Base-by-base conservation (phyloP, 2,113 vertebrate species). In the Electrona antarctica region DNA sequence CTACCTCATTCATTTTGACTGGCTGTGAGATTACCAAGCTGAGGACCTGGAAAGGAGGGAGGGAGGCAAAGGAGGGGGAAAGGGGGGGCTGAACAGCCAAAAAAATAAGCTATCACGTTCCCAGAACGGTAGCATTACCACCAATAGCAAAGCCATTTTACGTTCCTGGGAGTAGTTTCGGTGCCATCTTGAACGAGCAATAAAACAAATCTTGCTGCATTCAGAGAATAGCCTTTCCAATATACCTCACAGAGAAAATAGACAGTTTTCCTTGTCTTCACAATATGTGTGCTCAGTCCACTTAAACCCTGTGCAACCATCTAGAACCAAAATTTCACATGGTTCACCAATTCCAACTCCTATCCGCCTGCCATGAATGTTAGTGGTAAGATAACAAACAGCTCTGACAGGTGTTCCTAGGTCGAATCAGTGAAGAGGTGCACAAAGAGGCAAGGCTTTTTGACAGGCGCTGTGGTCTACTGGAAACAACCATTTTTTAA, bases 11-110 rank as follows among this genome's bases (percentile, higher is more conserved):
- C 60, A 14, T 45, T 7, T 8, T 13, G 60, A 56, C 65, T 6
- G 60, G 13, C 72, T 7, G 56, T 71, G 67, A 83, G 81, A 77
- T 79, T 67, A 69, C 71, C 0, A n/a, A 28, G 71, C 73, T 55
- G 52, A 74, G 15, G 15, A 68, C 59, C 65, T 13, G 6, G 48
- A 71, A 74, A 69, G 7, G 45, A 77, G 12, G 14, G 55, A 59
- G 45, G 10, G 59, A 60, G 12, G 29, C 29, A 71, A 74, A 69
- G 7, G 45, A 77, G 12, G 14, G 50, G 55, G 45, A 69, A 52
- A 28, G 7, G 33, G 28, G 2, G 61, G 71, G 70, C 73, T 12
- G 50, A 50, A 47, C 68, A 29, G 54, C 78, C 69, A 75, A 60
- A 75, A 60, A 14, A 47, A 64, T 70, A 64, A 63, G 69, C 72